Conservation (phyloP, 2,888 invertebrate species). For the Acleris emargana region DNA sequence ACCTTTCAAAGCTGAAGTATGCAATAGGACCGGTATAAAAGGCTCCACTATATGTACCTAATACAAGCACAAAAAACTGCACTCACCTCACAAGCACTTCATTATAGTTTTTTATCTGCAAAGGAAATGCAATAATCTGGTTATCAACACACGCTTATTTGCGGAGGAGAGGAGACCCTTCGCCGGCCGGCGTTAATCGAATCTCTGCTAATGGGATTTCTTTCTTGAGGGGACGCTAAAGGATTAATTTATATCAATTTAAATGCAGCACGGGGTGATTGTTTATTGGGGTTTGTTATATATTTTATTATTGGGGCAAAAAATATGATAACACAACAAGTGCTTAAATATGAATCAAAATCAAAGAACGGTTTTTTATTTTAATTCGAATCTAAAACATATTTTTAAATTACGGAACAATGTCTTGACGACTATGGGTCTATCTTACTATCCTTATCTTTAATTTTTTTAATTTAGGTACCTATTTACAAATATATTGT, state of each 20-base stretch:
- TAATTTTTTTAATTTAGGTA: too few species aligned
- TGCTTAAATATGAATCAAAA: background rate
- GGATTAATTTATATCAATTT: slow-evolving; percentile 84
- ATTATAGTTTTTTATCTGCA: background rate
- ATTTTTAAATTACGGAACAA: too few species aligned
- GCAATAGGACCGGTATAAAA: too few species aligned
- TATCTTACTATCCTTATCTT: too few species aligned
- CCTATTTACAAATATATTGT: too few species aligned
- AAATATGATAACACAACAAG: background rate
- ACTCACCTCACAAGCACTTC: background rate
- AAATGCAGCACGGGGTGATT: slow-evolving; percentile 72
- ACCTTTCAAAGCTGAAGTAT: too few species aligned
- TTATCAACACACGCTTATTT: slow-evolving; percentile 20
- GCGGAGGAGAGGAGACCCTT: slow-evolving; percentile 19
- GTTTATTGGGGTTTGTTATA: slow-evolving; percentile 22
- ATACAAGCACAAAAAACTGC: background rate
- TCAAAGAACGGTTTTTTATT: too few species aligned
- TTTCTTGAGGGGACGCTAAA: slow-evolving; percentile 82
- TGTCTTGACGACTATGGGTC: too few species aligned
- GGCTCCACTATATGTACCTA: too few species aligned
- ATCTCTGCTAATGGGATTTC: slow-evolving; percentile 82
- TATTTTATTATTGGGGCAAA: slow-evolving; percentile 26
- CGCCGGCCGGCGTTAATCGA: slow-evolving; percentile 76
- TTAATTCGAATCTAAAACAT: too few species aligned
- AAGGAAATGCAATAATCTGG: slow-evolving; percentile 2